Base-by-base conservation (phyloP, 2,888 invertebrate genomes). In the Erebia ligea region DNA sequence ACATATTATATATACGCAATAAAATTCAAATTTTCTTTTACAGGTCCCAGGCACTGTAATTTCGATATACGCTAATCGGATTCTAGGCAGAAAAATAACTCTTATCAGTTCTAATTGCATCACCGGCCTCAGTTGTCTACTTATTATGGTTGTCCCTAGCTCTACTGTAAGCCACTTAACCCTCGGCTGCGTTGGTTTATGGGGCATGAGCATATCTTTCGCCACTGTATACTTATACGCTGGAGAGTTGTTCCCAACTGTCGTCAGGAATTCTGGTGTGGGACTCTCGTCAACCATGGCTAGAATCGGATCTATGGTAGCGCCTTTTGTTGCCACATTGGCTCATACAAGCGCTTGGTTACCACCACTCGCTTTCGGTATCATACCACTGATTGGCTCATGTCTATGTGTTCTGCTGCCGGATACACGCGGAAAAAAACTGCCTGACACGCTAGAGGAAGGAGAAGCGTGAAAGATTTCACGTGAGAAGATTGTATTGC, bases 231-330 rank as follows among this genome's bases (percentile, higher is more conserved):
- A 98, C 84, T 94, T 98, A 17, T 98, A 97, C 85, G 96, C 97
- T 0, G 97, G 97, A 0, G 98, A 98, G 88, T 86, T 98, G 15
- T 98, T 98, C 84, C 98, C 98, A 0, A 98, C 98, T 0, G 96
- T 98, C 1, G 96, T 98, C 0, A 94, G 98, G 45, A 98, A 98
- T 82, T 96, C 97, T 56, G 98, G 97, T 0, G 95, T 98, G 69
- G 98, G 98, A 0, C 92, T 97, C 3, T 96, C 97, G 42, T 98
- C 98, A 0, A 97, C 97, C 92, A 95, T 96, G 72, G 98, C 98
- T 0, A 94, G 98, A 79, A 89, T 98, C 71, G 98, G 98, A 9
- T 97, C 98, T 0, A 97, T 98, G 94, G 78, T 96, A 4, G 97
- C 98, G 0, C 98, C 98, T 0, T 97, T 97, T 79, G 95, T 98